Evolutionary conservation across 2,888 invertebrate species (phyloP), one percentile per base, ranked within the genome.

Genomic region (Lithophane leautieri): DNA sequence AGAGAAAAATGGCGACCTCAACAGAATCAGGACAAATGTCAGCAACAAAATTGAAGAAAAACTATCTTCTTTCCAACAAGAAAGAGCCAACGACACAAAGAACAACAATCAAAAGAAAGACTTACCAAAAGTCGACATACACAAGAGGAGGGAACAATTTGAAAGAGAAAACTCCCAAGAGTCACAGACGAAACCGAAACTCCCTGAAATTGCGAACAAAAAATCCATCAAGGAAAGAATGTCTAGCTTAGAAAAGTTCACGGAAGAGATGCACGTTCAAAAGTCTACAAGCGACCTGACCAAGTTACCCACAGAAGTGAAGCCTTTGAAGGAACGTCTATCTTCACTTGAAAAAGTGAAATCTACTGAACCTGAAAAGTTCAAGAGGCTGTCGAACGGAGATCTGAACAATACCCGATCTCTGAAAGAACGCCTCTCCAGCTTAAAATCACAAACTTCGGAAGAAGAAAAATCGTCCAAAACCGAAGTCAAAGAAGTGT

Each of bases 131-230:
- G 98, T 98, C 42, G 97, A 98, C 92, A 98, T 98, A 85, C 97
- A 97, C 76, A 98, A 98, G 94, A 97, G 98, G 87, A 97, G 98
- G 88, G 98, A 98, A 93, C 97, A 98, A 79, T 98, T 98, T 89
- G 98, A 98, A 93, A 97, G 97, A 86, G 97, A 97, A 87, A 97
- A 97, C 86, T 96, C 97, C 54, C 96, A 95, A 85, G 97, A 97
- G 90, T 91, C 94, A 78, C 95, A 94, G 88, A 92, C 91, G 70
- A 97, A 97, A 90, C 94, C 97, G 82, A 97, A 97, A 88, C 88
- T 96, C 87, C 97, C 97, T 92, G 97, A 98, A 89, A 97, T 98
- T 83, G 95, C 96, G 42, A 97, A 97, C 85, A 96, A 97, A 83
- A 97, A 97, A 93, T 97, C 97, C 72, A 98, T 98, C 78, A 98